Evolutionary conservation across 2,113 vertebrate genomes (phyloP), one percentile per base, ranked within the genome.

Genomic region (Circaetus cinerascens): DNA sequence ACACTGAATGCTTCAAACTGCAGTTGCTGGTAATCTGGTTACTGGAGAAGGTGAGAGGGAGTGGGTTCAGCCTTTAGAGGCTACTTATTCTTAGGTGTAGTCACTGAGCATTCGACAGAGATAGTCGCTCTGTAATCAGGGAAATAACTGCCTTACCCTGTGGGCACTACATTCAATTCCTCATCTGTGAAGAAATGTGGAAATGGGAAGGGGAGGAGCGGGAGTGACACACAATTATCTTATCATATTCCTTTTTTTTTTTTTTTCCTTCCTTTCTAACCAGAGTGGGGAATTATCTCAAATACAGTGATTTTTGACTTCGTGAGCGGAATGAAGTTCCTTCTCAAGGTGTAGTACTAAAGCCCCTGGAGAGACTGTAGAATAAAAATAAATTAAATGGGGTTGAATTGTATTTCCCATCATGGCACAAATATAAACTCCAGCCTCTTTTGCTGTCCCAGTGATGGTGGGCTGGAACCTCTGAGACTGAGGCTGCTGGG

Each of bases 1-100:
- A 3, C 1, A 2, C 56, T 8, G 20, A 13, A 3, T 0, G 30
- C 64, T 13, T 4, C 76, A 6, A 1, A 11, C 32, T 8, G 48
- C 38, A 3, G 7, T 0, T 5, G 25, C 40, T 29, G 68, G 15
- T 5, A 1, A 4, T 7, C 21, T 20, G 83, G 14, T 23, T 22
- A 2, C 2, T 12, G 55, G 36, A 36, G 56, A 34, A 51, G 77
- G 62, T 20, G 5, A 14, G 26, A 45, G 29, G 22, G 45, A 20
- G 29, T 0, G 26, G 27, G 25, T 7, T 69, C 55, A 43, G 26
- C 64, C 40, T 51, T 21, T 15, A 30, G 38, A 16, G 14, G 43
- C 7, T 18, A 1, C 20, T 36, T 4, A 3, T 21, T 30, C 56
- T 73, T 16, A 3, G n/a, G 32, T 7, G 32, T 30, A 64, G 50